Evolutionary conservation across 2,888 invertebrate species (phyloP).

Genomic region (Chymomyza fuscimana): DNA sequence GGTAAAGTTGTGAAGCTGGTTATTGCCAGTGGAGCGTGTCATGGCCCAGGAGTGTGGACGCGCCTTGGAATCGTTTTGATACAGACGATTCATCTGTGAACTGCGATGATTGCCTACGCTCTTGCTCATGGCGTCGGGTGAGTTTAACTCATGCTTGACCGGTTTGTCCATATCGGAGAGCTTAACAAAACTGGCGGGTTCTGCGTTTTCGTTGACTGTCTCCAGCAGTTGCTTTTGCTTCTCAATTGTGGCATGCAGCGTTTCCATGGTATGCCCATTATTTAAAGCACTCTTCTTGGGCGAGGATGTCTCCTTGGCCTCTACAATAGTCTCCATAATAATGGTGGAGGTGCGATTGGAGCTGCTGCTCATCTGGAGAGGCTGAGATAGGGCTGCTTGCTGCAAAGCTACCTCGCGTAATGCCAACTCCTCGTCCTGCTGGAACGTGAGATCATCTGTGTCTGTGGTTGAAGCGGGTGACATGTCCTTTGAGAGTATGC

Average conservation of each 20-base stretch:
- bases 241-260: constrained; percentile 75
- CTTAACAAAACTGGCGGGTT: constrained; percentile 84
- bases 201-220: constrained; percentile 77
- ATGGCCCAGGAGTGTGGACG: constrained; percentile 81
- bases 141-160: constrained; percentile 81
- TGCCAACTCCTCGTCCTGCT: constrained; percentile 78
- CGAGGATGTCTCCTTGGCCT: constrained; percentile 79
- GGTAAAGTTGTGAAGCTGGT: constrained; percentile 80
- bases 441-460: constrained; percentile 80
- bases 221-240: constrained; percentile 79
- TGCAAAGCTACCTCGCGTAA: constrained; percentile 57
- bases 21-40: constrained; percentile 83
- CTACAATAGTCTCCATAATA: constrained; percentile 80
- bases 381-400: constrained; percentile 37
- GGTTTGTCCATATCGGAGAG: constrained; percentile 89
- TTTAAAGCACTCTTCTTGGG: constrained; percentile 73
- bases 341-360: constrained; percentile 72
- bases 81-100: constrained; percentile 75
- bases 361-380: constrained; percentile 61
- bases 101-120: constrained; percentile 77
- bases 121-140: constrained; percentile 77
- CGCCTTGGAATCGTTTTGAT: constrained; percentile 78
- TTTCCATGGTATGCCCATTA: constrained; percentile 76
- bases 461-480: constrained; percentile 79
- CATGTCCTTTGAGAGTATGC: constrained; percentile 78